Conservation (phyloP, 2,113 vertebrate species). For the Heloderma charlesbogerti region DNA sequence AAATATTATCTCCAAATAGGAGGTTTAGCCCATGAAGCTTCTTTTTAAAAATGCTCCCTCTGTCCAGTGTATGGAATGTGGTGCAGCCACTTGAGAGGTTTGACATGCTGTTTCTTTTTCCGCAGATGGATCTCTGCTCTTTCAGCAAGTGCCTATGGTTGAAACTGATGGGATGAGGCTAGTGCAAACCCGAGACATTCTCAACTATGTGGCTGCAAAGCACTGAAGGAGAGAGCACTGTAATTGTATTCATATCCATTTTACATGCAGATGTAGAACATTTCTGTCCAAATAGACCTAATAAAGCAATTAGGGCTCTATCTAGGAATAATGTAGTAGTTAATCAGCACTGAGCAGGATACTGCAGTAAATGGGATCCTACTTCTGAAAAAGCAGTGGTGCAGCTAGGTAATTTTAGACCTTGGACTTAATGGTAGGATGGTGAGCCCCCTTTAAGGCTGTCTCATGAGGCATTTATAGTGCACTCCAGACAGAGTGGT, state of each 20-base stretch:
- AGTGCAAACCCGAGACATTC: constrained; percentile 78
- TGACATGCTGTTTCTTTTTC: constrained; percentile 28
- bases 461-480: no score
- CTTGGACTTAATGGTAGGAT: no score
- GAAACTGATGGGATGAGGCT: constrained; percentile 82
- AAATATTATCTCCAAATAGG: no score
- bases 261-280: not conserved
- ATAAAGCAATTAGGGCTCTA: not conserved
- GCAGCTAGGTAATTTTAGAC: no score
- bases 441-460: no score
- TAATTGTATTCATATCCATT: constrained; percentile 31
- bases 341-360: not conserved
- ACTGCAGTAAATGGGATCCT: no score
- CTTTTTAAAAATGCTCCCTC: fast-evolving
- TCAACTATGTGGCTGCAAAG: constrained; percentile 82
- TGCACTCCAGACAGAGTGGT: no score
- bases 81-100: not conserved
- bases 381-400: no score
- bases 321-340: no score
- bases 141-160: constrained; percentile 80
- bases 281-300: not conserved
- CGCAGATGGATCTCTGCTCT: constrained; percentile 78
- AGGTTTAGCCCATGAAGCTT: not conserved
- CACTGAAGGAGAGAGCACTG: constrained; percentile 77
- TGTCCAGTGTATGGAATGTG: not conserved